A percentile compares a stretch with the other conserved stretches of the same genome.
phyloP scores from a whole-genome alignment of 2,888 invertebrate genomes.

The Pyrochroa serraticornis region DNA sequence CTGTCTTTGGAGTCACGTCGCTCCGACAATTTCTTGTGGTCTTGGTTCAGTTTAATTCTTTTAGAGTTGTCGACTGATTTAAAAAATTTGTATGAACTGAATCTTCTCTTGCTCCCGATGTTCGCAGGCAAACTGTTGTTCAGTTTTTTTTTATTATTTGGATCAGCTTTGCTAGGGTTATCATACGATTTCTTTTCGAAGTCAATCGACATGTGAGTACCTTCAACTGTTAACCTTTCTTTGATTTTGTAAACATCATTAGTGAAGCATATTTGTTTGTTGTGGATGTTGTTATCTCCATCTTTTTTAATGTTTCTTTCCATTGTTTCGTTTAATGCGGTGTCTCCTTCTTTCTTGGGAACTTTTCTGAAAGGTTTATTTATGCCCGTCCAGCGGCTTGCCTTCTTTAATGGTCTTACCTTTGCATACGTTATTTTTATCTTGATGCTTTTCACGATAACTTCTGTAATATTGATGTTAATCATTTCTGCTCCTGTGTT shows the following conservation, averaged over 20 bases:
- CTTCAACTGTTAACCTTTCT: slow-evolving; percentile 50
- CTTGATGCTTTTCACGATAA: slow-evolving; percentile 55
- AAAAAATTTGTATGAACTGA: slow-evolving; percentile 76
- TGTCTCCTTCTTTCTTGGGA: slow-evolving; percentile 44
- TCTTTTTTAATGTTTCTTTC: slow-evolving; percentile 59
- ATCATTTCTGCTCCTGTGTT: slow-evolving; percentile 13
- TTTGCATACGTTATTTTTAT: slow-evolving; percentile 38
- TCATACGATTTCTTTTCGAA: slow-evolving; percentile 49
- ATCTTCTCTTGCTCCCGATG: slow-evolving; percentile 73
- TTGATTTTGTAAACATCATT: slow-evolving; percentile 34
- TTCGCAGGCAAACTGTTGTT: slow-evolving; percentile 69
- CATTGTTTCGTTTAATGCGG: slow-evolving; percentile 55
- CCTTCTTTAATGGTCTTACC: slow-evolving; percentile 58
- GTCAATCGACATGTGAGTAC: slow-evolving; percentile 60
- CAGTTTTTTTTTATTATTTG: slow-evolving; percentile 65
- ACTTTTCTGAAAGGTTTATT: slow-evolving; percentile 37
- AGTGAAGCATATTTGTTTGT: slow-evolving; percentile 57
- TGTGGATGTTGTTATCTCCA: slow-evolving; percentile 60
- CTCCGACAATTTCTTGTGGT: slow-evolving; percentile 62
- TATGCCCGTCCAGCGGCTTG: slow-evolving; percentile 53
- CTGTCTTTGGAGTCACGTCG: slow-evolving; percentile 75
- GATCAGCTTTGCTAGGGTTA: slow-evolving; percentile 44
- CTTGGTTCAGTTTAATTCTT: slow-evolving; percentile 63
- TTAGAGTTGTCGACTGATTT: slow-evolving; percentile 66
- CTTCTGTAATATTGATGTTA: slow-evolving; percentile 63